Percentiles rank a stretch among this genome's conserved stretches.
These are phyloP conservation scores for Nipponia nippon DNA, from an alignment of 2,113 vertebrate genomes.

Conservation along the genomic window DNA sequence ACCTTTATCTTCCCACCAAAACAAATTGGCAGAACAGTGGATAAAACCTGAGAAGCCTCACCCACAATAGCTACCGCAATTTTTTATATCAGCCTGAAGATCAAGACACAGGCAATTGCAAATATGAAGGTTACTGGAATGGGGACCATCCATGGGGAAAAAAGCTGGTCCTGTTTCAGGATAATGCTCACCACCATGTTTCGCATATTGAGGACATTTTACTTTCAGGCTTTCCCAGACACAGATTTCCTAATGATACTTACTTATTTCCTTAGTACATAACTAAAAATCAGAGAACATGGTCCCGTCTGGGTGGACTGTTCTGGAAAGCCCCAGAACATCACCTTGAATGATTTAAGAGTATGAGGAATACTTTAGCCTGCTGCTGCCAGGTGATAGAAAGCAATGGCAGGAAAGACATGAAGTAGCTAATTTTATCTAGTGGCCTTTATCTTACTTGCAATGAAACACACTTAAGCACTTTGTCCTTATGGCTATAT, in stretches of 20 bases:
- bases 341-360: neutral
- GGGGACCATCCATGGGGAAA: neutral
- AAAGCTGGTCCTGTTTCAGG: neutral
- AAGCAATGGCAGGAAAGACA: neutral
- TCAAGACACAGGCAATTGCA: neutral
- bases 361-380: no score
- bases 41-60: neutral
- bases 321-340: neutral
- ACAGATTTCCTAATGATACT: neutral
- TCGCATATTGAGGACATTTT: neutral
- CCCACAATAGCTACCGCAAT: neutral
- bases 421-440: neutral
- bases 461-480: neutral
- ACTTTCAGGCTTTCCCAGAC: neutral
- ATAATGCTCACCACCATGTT: neutral
- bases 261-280: neutral
- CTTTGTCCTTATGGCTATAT: neutral
- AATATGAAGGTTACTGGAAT: neutral
- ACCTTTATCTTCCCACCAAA: neutral
- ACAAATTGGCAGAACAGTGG: neutral
- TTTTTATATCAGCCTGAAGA: neutral
- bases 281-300: neutral
- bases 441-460: neutral
- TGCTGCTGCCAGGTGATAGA: neutral
- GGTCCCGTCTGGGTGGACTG: no score